A percentile compares a stretch with the other conserved stretches of the same genome.
Evolutionary conservation across 1,140 invertebrate species (phyloP).

Genomic region (Drosophila triauraria): DNA sequence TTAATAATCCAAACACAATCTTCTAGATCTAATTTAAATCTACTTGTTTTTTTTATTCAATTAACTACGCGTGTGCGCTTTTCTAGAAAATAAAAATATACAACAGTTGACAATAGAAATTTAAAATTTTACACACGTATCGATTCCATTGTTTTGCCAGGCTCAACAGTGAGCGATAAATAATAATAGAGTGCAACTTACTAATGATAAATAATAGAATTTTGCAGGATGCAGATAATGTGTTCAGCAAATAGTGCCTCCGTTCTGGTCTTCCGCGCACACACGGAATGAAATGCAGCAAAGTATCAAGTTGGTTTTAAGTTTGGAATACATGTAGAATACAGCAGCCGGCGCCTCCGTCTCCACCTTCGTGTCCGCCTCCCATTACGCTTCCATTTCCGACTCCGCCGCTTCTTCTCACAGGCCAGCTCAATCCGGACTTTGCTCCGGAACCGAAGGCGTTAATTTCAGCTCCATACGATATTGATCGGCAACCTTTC

Average conservation of each 20-base stretch:
- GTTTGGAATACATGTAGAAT: conserved; percentile 62
- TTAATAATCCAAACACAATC: not conserved
- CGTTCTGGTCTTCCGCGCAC: conserved; percentile 37
- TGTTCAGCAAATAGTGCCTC: conserved; percentile 49
- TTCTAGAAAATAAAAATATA: conserved; percentile 38
- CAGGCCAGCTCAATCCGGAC: not conserved
- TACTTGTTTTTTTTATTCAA: conserved; percentile 8
- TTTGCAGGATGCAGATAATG: conserved; percentile 41
- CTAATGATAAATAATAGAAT: conserved; percentile 26
- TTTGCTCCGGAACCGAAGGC: conserved; percentile 1
- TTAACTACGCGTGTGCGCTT: conserved; percentile 19
- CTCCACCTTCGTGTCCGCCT: conserved; percentile 64
- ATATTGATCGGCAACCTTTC: conserved; percentile 23
- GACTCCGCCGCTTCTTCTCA: not conserved
- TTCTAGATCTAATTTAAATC: not conserved
- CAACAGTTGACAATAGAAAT: conserved; percentile 41
- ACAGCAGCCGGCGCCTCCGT: conserved; percentile 19
- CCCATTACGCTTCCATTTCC: not conserved
- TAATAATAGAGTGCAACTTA: conserved; percentile 27
- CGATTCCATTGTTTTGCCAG: not conserved
- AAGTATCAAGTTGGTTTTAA: conserved; percentile 44
- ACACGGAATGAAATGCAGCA: conserved; percentile 78
- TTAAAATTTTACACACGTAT: conserved; percentile 26
- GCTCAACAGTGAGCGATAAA: conserved; percentile 24
- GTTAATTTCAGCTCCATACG: not conserved